A percentile compares a stretch with the other conserved stretches of the same genome.
phyloP scores from a whole-genome alignment of 2,888 invertebrate genomes.

The Volucella zonaria region DNA sequence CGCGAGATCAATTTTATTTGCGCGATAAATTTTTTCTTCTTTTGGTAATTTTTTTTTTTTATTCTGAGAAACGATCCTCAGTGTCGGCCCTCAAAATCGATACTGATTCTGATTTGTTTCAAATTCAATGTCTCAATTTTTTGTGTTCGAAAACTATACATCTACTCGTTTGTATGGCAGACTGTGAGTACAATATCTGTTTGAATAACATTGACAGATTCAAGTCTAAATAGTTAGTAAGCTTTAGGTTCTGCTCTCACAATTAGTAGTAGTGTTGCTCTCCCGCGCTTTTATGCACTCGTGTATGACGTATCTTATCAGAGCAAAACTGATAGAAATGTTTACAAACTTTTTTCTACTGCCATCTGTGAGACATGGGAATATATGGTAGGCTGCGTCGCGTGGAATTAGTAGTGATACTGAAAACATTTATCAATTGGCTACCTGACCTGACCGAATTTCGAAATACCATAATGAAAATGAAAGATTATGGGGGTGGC shows the following conservation, averaged over 20 bases:
- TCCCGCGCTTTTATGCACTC: not conserved
- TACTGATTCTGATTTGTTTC: slow-evolving; percentile 67
- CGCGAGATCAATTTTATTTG: slow-evolving; percentile 52
- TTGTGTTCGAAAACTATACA: slow-evolving; percentile 14
- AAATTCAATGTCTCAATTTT: slow-evolving; percentile 41
- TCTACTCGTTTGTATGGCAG: slow-evolving; percentile 13
- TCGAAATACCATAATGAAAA: slow-evolving; percentile 47
- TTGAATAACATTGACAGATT: not conserved
- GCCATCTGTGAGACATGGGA: not conserved
- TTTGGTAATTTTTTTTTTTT: not conserved
- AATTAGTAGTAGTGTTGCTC: slow-evolving; percentile 13
- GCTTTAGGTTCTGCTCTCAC: slow-evolving; percentile 34
- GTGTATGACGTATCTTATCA: slow-evolving; percentile 58
- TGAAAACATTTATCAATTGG: slow-evolving; percentile 36
- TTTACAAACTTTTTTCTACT: slow-evolving; percentile 15
- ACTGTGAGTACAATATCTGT: not conserved
- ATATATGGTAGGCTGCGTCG: not conserved
- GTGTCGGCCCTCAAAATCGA: slow-evolving; percentile 65
- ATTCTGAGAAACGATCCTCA: slow-evolving; percentile 54
- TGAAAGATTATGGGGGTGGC: not conserved
- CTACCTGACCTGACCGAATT: slow-evolving; percentile 73
- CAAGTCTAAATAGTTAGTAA: slow-evolving; percentile 31
- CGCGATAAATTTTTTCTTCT: slow-evolving; percentile 6
- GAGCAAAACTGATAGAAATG: slow-evolving; percentile 40
- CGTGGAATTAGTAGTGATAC: too few species aligned